These are phyloP conservation scores for Drosophila virilis DNA, from an alignment of 1,140 invertebrate genomes.

Conservation along the genomic window DNA sequence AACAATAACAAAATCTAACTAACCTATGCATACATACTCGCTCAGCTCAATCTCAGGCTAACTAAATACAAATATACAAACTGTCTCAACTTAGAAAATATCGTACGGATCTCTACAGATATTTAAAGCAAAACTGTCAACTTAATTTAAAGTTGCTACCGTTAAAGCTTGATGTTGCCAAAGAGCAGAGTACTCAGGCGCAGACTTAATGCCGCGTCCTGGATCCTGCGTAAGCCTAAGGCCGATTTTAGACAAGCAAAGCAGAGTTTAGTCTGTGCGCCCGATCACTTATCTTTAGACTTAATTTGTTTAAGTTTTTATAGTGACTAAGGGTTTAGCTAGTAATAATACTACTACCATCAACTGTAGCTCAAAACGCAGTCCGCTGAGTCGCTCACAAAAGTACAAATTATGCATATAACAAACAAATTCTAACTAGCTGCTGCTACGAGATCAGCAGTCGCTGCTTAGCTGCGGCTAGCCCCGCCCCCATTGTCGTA, in stretches of 20 bases:
- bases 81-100: constrained; percentile 11
- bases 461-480: constrained; percentile 57
- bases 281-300: constrained; percentile 41
- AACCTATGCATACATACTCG: constrained; percentile 28
- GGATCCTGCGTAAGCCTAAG: not conserved
- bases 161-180: constrained; percentile 8
- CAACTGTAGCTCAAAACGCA: constrained; percentile 44
- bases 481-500: constrained; percentile 12
- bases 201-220: not conserved
- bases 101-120: constrained; percentile 3
- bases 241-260: not conserved
- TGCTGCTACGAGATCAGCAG: constrained; percentile 72
- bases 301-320: constrained; percentile 47
- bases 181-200: not conserved
- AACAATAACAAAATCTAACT: constrained; percentile 38
- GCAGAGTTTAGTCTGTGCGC: constrained; percentile 17
- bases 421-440: constrained; percentile 66
- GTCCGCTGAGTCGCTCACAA: constrained; percentile 48
- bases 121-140: constrained; percentile 21
- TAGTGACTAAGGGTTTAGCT: constrained; percentile 34
- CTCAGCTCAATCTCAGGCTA: constrained; percentile 29
- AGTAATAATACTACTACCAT: constrained; percentile 68
- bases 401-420: constrained; percentile 63
- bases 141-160: constrained; percentile 17
- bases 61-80: constrained; percentile 31